phyloP scores from a whole-genome alignment of 2,888 invertebrate genomes.

The Lasioglossum villosulum region DNA sequence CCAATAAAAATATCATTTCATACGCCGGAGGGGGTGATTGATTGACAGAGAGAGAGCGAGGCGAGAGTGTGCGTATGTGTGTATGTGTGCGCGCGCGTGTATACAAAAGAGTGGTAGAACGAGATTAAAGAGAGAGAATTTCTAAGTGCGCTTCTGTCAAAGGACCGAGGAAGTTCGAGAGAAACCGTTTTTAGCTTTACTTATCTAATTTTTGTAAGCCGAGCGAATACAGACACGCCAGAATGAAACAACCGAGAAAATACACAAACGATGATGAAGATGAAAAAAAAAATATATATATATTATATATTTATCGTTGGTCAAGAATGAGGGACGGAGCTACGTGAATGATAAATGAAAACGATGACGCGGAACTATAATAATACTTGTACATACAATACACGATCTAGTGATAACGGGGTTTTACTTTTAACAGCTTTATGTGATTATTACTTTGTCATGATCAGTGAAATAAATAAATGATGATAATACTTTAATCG shows the following conservation, averaged over 20 bases:
- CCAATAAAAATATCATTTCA: constrained; percentile 73
- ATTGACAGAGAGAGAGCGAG: not conserved
- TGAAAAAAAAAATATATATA: constrained; percentile 50
- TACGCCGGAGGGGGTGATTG: constrained; percentile 44
- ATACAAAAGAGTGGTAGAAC: not conserved
- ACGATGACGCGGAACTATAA: constrained; percentile 49
- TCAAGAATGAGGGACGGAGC: constrained; percentile 33
- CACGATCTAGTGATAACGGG: constrained; percentile 79
- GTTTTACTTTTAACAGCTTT: constrained; percentile 81
- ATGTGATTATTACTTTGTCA: constrained; percentile 83
- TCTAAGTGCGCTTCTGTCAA: constrained; percentile 50
- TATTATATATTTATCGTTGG: constrained; percentile 67
- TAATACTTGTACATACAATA: constrained; percentile 79
- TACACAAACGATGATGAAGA: constrained; percentile 28
- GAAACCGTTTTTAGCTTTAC: constrained; percentile 63
- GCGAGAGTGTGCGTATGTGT: not conserved
- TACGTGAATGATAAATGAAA: constrained; percentile 37
- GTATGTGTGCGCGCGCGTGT: not conserved
- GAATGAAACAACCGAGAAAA: constrained; percentile 19
- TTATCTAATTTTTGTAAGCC: constrained; percentile 65
- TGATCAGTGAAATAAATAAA: constrained; percentile 81
- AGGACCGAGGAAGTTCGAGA: constrained; percentile 35
- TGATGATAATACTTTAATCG: constrained; percentile 75
- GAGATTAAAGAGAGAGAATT: constrained; percentile 9
- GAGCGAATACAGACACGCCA: constrained; percentile 51